phyloP scores from a whole-genome alignment of 2,888 invertebrate genomes.

The Scaptomyza flava region DNA sequence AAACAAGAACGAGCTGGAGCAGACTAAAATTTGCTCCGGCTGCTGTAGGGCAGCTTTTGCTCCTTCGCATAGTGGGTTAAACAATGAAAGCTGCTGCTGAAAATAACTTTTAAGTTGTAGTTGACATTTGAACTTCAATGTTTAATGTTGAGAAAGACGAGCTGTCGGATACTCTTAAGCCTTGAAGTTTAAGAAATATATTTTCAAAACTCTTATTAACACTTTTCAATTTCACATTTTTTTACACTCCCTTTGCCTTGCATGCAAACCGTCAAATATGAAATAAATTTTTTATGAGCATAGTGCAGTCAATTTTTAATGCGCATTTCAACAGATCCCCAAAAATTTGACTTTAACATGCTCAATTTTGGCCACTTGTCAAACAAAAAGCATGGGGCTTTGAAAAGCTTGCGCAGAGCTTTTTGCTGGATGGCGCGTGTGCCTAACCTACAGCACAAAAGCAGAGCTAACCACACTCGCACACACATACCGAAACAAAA shows the following conservation, averaged over 20 bases:
- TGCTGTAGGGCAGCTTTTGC: slow-evolving; percentile 27
- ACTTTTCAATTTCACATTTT: neutral
- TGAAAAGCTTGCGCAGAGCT: slow-evolving; percentile 63
- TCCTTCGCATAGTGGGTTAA: slow-evolving; percentile 1
- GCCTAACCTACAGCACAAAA: slow-evolving; percentile 71
- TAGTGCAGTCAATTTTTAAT: neutral
- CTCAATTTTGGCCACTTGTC: slow-evolving; percentile 4
- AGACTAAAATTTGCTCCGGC: slow-evolving; percentile 8
- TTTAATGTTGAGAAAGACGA: neutral
- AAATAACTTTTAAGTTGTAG: slow-evolving; percentile 8
- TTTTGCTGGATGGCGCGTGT: slow-evolving; percentile 59
- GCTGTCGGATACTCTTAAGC: neutral
- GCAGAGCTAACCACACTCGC: slow-evolving; percentile 24
- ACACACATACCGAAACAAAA: slow-evolving; percentile 29
- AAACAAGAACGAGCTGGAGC: slow-evolving; percentile 1
- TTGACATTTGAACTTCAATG: slow-evolving; percentile 65
- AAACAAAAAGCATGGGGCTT: slow-evolving; percentile 15
- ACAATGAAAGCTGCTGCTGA: neutral
- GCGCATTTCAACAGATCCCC: neutral
- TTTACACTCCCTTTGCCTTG: too few relatives aligned
- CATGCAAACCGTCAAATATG: too few relatives aligned
- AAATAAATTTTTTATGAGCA: too few relatives aligned
- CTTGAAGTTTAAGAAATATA: too few relatives aligned
- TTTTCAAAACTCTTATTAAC: too few relatives aligned
- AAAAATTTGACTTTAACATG: neutral